Base-by-base conservation (phyloP, 1,140 invertebrate genomes). In the Hypsibius dujardini region DNA sequence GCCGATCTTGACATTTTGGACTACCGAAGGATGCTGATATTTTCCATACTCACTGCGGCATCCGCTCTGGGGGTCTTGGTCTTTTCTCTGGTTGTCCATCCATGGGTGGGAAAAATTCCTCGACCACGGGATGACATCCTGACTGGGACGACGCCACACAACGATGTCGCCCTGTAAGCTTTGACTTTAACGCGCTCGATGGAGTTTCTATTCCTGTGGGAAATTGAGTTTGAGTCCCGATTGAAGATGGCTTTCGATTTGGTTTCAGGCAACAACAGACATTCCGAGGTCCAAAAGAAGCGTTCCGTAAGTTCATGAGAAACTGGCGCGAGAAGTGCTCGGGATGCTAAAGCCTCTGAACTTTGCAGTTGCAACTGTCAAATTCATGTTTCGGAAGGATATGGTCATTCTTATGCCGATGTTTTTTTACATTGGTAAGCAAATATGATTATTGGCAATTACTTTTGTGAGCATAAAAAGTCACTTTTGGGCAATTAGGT, bases 371-470 rank as follows among this genome's bases (percentile, higher is more conserved):
- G 50, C 50, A 7, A 56, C 50, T 7, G 7, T 56, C 50, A 56
- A 56, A 56, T 7, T 56, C n/a, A n/a, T n/a, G n/a, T 12, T 12
- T 7, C 7, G n/a, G 7, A 56, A n/a, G n/a, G 50, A 56, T 56
- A 56, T 56, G 50, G 7, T 56, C 50, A 56, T 56, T 12, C 50
- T 56, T 12, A 56, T 56, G 50, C 50, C 50, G n/a, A 56, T 56
- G 7, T 56, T 56, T 56, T 56, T 7, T 56, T 56, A 56, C n/a
- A 56, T 56, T 56, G 50, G 50, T 56, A 56, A 56, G 50, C n/a
- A 56, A 12, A n/a, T 56, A 12, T 56, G 7, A n/a, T n/a, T 12
- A 56, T 56, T 56, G 50, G 28, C 28, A 28, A 28, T 28, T 28
- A 28, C 28, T 28, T 28, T 28, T 28, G 28, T 28, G 28, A 28